A percentile compares a stretch with the other conserved stretches of the same genome.
phyloP scores from a whole-genome alignment of 2,888 invertebrate genomes.

The Meganola albula region DNA sequence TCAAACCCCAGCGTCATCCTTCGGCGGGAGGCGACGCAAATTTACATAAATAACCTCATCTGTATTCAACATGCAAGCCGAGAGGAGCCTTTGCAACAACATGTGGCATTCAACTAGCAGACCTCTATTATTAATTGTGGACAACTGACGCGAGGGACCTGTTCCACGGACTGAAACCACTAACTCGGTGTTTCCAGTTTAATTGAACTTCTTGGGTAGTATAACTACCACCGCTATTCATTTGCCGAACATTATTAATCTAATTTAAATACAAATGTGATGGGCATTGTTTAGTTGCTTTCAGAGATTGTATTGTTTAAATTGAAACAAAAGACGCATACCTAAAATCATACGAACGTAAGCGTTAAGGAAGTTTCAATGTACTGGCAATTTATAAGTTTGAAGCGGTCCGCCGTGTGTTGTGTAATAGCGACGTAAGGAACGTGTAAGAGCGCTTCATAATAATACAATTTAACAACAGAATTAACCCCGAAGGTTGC shows the following conservation, averaged over 20 bases:
- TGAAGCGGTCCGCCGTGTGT: slow-evolving; percentile 20
- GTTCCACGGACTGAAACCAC: slow-evolving; percentile 35
- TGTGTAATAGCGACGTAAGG: slow-evolving; percentile 28
- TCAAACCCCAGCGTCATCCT: slow-evolving; percentile 57
- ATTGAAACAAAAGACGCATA: too few species aligned
- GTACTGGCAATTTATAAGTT: slow-evolving; percentile 31
- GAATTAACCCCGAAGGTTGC: slow-evolving; percentile 66
- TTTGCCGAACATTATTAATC: too few species aligned
- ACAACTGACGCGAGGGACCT: slow-evolving; percentile 59
- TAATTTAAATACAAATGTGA: too few species aligned
- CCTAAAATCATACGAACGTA: slow-evolving; percentile 28
- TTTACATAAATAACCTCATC: slow-evolving; percentile 74
- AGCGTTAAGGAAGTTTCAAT: slow-evolving; percentile 27
- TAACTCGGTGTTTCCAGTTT: slow-evolving; percentile 51
- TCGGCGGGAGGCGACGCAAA: slow-evolving; percentile 51
- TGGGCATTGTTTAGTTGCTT: too few species aligned
- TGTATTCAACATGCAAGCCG: slow-evolving; percentile 67
- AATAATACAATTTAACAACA: slow-evolving; percentile 66
- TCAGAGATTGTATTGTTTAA: too few species aligned
- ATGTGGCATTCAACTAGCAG: slow-evolving; percentile 70
- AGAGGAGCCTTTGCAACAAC: slow-evolving; percentile 68
- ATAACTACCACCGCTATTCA: slow-evolving; percentile 30
- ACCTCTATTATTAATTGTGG: slow-evolving; percentile 73
- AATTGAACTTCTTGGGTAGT: slow-evolving; percentile 47
- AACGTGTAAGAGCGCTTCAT: slow-evolving; percentile 46